Conservation (phyloP, 2,888 invertebrate species). For the Nomada ferruginata region DNA sequence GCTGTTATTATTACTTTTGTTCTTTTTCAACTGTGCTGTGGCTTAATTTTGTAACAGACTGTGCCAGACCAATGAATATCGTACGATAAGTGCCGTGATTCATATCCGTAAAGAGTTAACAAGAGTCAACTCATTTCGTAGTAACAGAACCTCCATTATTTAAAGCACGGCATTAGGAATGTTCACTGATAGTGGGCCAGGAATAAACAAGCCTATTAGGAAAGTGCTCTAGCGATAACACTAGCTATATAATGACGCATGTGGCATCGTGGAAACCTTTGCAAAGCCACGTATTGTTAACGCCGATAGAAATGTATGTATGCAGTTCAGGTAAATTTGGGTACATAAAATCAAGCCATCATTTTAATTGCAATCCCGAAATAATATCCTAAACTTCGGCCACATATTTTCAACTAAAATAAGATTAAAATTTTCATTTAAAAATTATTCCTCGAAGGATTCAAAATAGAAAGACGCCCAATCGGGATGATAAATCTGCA, state of each 20-base stretch:
- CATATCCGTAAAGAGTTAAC: not conserved
- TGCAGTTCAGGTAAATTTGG: conserved; percentile 6
- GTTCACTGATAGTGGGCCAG: conserved; percentile 23
- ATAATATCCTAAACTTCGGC: not conserved
- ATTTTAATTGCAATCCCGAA: conserved; percentile 1
- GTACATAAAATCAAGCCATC: not conserved
- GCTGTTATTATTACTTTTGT: not conserved
- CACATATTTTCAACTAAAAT: not conserved
- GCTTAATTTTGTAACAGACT: not conserved
- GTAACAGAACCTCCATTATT: conserved; percentile 10
- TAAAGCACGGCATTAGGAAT: conserved; percentile 7
- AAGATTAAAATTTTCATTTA: not conserved
- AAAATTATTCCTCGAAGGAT: no score
- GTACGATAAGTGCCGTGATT: not conserved
- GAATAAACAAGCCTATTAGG: conserved; percentile 43
- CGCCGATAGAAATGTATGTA: not conserved
- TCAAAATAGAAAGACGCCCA: not conserved
- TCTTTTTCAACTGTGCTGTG: not conserved
- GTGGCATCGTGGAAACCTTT: conserved; percentile 23
- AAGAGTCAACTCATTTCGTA: not conserved
- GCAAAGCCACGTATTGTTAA: conserved; percentile 10
- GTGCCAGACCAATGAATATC: not conserved
- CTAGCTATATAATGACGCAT: conserved; percentile 17
- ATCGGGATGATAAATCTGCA: conserved; percentile 28
- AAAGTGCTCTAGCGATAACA: conserved; percentile 38